Percentiles rank a stretch among this genome's conserved stretches.
Conservation (phyloP, 1,140 invertebrate genomes). For the Brachionus asplanchnoidis region DNA sequence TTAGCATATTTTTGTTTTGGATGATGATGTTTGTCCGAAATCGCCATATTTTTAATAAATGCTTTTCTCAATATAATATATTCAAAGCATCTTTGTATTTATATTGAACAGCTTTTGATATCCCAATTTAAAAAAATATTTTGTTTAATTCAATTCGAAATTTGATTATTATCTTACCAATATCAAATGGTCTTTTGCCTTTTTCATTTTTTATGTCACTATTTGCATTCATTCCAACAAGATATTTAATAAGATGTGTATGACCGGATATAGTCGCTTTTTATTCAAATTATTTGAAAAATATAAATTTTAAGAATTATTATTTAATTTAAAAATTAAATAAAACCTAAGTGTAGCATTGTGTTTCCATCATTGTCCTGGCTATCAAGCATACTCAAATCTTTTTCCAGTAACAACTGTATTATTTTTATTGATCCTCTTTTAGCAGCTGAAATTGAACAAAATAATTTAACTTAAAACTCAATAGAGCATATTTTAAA, state of each 20-base stretch:
- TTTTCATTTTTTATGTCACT: background rate
- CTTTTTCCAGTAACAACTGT: background rate
- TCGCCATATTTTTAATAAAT: too few relatives aligned
- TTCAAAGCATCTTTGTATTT: too few relatives aligned
- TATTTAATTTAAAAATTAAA: background rate
- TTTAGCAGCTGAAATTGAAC: background rate
- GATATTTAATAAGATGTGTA: background rate
- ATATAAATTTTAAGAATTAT: too few relatives aligned
- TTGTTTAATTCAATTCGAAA: background rate
- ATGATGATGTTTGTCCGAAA: too few relatives aligned
- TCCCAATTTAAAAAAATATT: too few relatives aligned
- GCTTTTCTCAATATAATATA: too few relatives aligned
- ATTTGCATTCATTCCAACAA: background rate
- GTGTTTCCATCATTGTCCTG: background rate
- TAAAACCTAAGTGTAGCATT: background rate
- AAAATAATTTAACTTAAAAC: background rate
- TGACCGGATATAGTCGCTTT: background rate
- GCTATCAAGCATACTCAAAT: background rate
- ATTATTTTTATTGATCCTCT: background rate
- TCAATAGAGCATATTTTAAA: background rate
- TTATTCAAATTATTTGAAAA: background rate
- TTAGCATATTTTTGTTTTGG: too few relatives aligned
- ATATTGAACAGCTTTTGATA: too few relatives aligned
- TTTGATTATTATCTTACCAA: background rate
- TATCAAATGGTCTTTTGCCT: background rate